Evolutionary conservation across 2,888 invertebrate species (phyloP), one percentile per base, ranked within the genome.

Genomic region (Muscina levida): DNA sequence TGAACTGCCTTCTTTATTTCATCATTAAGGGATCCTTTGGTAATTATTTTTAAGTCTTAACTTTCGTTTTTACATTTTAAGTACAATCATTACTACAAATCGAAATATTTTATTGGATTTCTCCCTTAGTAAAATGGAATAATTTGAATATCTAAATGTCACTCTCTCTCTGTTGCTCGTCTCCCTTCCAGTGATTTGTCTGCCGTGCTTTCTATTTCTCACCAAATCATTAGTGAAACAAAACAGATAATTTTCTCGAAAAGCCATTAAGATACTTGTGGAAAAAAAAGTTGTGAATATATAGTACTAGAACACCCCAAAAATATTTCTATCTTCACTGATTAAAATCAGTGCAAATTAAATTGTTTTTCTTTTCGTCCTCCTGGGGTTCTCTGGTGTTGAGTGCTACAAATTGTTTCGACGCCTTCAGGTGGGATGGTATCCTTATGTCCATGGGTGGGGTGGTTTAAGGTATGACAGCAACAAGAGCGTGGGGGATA

Each of bases 331-430:
- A 57, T 22, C 24, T 72, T 17, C 42, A 53, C 53, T 72, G 72
- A 68, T 77, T 62, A 22, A 77, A 77, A 78, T 73, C 78, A 57
- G 65, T 57, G 65, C 56, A 70, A 78, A 78, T 78, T 65, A 73
- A 78, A 73, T 78, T 67, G 53, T 56, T 62, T 73, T 17, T 17
- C 22, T 59, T 37, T 48, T 1, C n/a, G n/a, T n/a, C n/a, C n/a
- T n/a, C n/a, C n/a, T 11, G 48, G 17, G 8, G 3, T 31, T 31
- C 31, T 46, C 53, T 1, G 24, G 53, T 31, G 39, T 77, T 66
- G 22, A 57, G 31, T 39, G 24, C 66, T 48, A 26, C n/a, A 56
- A 24, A 17, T 5, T 26, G 26, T 13, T 42, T 13, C 10, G n/a
- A 22, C 31, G 31, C 2, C 19, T 65, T 2, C 2, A 5, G 51